Base-by-base conservation (phyloP, 1,140 invertebrate species). In the Copidosoma floridanum region DNA sequence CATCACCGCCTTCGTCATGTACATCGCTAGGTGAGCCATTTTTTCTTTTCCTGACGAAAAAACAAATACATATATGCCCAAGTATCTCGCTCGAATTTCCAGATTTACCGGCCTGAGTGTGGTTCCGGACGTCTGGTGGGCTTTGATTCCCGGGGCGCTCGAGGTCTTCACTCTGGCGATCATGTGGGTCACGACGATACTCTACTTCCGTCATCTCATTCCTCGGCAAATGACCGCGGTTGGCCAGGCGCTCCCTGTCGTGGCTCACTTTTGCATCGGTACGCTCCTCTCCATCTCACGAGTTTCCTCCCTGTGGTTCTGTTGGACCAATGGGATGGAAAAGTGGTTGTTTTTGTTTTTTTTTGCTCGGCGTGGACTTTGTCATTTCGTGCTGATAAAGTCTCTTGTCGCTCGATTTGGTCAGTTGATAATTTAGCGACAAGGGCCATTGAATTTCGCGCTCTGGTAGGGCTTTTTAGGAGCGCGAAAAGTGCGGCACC, bases 201-300 rank as follows among this genome's bases (percentile, higher is more conserved):
- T 92, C 1, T 93, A 94, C 69, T 85, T 91, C 71, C 84, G 89
- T 43, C 89, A 92, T 68, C 83, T 94, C 2, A 85, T 92, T 61
- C 91, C 92, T 3, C 79, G 88, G 41, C 88, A 90, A 69, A 85
- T 92, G 61, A 90, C 90, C 1, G 87, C 89, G 24, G 92, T 89
- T 18, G 89, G 91, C 27, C 91, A 94, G 78, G 90, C 91, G 16
- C 70, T 93, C 54, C 88, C 91, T 5, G 89, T 92, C 24, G 84
- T 92, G 61, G 85, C 91, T 32, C 91, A 92, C 75, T 92, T 92
- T 72, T 90, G 89, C 69, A 82, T 93, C 63, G 90, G 90, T 86
- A 78, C 68, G 71, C 65, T 8, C 54, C 54, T 16, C 53, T 54
- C 26, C 27, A 16, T 29, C 27, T 58, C 53, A 18, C 21, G n/a